Evolutionary conservation across 1,140 invertebrate species (phyloP).

Genomic region (Pachypeltis micranthus): DNA sequence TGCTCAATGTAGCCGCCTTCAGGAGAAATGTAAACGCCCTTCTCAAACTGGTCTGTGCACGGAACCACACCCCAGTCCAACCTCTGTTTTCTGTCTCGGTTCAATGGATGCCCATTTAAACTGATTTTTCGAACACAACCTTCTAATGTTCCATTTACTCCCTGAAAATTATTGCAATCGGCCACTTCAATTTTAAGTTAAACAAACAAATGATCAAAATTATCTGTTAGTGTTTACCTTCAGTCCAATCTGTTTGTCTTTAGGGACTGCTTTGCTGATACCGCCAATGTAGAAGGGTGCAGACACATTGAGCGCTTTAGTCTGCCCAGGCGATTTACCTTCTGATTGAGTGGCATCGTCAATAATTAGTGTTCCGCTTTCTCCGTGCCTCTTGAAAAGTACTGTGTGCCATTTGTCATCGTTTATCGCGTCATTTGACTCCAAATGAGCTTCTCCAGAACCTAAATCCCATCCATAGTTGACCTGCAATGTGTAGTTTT

Average conservation of each 20-base stretch:
- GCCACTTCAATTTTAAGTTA: background rate
- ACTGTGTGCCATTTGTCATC: slow-evolving; percentile 81
- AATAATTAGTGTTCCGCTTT: slow-evolving; percentile 50
- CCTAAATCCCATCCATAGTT: slow-evolving; percentile 63
- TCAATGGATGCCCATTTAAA: slow-evolving; percentile 51
- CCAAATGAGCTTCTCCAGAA: slow-evolving; percentile 47
- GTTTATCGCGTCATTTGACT: slow-evolving; percentile 46
- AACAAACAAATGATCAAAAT: background rate
- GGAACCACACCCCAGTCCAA: slow-evolving; percentile 49
- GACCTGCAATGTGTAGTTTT: slow-evolving; percentile 36
- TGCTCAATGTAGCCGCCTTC: slow-evolving; percentile 53
- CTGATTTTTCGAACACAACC: slow-evolving; percentile 78
- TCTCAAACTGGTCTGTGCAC: slow-evolving; percentile 71
- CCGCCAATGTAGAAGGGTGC: slow-evolving; percentile 70
- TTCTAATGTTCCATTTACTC: slow-evolving; percentile 53
- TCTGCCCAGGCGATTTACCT: slow-evolving; percentile 41
- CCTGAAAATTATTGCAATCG: slow-evolving; percentile 36
- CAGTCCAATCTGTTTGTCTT: slow-evolving; percentile 2
- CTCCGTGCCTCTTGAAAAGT: slow-evolving; percentile 43
- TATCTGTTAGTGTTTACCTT: slow-evolving; percentile 1
- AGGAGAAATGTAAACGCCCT: slow-evolving; percentile 78
- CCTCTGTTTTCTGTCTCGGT: slow-evolving; percentile 38
- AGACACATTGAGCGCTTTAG: slow-evolving; percentile 45
- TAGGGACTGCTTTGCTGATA: slow-evolving; percentile 16
- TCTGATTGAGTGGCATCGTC: slow-evolving; percentile 47